Base-by-base conservation (phyloP, 2,113 vertebrate species). In the Phalacrocorax brasilianus region DNA sequence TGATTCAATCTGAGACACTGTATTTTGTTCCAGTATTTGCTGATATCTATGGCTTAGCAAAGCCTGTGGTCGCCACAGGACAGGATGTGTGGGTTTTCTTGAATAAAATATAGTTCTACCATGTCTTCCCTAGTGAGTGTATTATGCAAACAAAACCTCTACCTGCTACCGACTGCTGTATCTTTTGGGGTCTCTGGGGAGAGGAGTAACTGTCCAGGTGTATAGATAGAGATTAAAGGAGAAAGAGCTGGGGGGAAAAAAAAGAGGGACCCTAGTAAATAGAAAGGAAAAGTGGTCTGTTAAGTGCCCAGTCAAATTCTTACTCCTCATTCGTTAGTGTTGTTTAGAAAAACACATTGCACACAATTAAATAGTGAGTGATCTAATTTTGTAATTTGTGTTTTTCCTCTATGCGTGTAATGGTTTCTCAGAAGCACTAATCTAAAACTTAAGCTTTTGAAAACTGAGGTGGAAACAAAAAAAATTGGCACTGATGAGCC, bases 61-160 rank as follows among this genome's bases (percentile, higher is more conserved):
- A 97, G 84, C 76, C 93, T 96, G 95, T 97, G 97, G 74, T 89
- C 62, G 35, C 77, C 95, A 95, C 92, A 95, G 95, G 92, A 62
- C 78, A 68, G 96, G 93, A 91, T 96, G 84, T 95, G 94, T 97
- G 94, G 91, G 87, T 95, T 97, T 97, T 97, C 96, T 92, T 95
- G 92, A 97, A 97, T 97, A 97, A 97, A 97, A 91, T 93, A 85
- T 83, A 88, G 94, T 97, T 96, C 95, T 95, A 95, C 87, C 81
- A 92, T 56, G n/a, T 92, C 77, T 95, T 89, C 87, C 81, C 58
- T 94, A 79, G 95, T 97, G 95, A 95, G 81, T 92, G 95, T 95
- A 89, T 97, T 92, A 58, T 58, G 74, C 84, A 82, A 95, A 58
- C 65, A 73, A 56, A 93, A 35, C 73, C 59, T 91, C 58, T 93